Evolutionary conservation across 2,797 vertebrate species (phyloP), one percentile per base, ranked within the genome.

Genomic region (Danio choprae): DNA sequence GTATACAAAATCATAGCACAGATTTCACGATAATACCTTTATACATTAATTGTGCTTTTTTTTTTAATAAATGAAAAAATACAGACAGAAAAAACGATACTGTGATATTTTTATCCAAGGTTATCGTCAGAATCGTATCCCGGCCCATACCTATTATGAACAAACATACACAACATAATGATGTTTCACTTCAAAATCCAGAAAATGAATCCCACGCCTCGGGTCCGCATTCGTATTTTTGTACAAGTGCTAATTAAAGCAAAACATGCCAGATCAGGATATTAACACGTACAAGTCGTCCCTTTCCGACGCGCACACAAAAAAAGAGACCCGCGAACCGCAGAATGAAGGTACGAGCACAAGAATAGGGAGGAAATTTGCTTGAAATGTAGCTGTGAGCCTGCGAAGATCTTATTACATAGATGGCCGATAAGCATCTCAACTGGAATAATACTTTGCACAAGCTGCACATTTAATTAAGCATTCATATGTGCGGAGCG

Each of bases 381-480:
- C 94, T 96, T 92, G 94, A 96, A 95, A 95, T 96, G 91, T 96
- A 95, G 95, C 94, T 95, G 93, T 95, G 92, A 95, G 95, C 94
- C 94, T 90, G 88, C 86, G 85, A 93, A 94, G 96, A 96, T 98
- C 96, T 91, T 95, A 94, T 98, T 98, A 96, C 97, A 96, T 92
- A 95, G 95, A 90, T 92, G 90, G 92, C 22, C 90, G 96, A 99
- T 98, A 96, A 94, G 92, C 94, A 97, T 97, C 96, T 96, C 93
- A 93, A 94, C 94, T 96, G 95, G 95, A 97, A 97, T 97, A 98
- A 98, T 96, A 96, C 96, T 98, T 97, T 97, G 95, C 96, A 96
- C 96, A 97, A 97, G 95, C 95, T 95, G 94, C 94, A 95, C 96
- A 97, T 98, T 98, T 98, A 98, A 98, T 98, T 98, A 98, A 94